Base-by-base conservation (phyloP, 2,888 invertebrate species). In the Philaethria dido region DNA sequence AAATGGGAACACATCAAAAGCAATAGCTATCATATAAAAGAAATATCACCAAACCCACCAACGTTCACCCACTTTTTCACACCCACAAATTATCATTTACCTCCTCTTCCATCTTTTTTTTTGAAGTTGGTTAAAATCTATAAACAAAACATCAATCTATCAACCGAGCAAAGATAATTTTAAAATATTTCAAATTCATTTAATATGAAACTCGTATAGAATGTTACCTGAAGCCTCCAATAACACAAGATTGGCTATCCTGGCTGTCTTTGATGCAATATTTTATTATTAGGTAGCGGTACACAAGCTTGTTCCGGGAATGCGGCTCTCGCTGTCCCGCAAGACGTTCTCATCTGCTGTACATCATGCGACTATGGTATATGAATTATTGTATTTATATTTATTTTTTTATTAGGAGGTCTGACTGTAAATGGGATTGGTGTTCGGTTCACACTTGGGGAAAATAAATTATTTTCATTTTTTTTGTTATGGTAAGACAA, bases 251-350 rank as follows among this genome's bases (percentile, higher is more conserved):
- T 67, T 54, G 62, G 52, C 63, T 57, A 61, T 64, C 67, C 48
- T 48, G 61, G 61, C 64, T 50, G 61, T 69, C 67, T 69, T 67
- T 69, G 69, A 67, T 69, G 64, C 62, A 59, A 68, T 68, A 70
- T 70, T 62, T 65, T 62, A 63, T 65, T 70, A 70, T 68, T 70
- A 68, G 54, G 52, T 68, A 62, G 48, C 61, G 68, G 64, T 63
- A 60, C 55, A 64, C 68, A 52, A 61, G 65, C 62, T 66, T 69
- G 66, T 71, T 71, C 69, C 69, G 59, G 64, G 70, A 70, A 70
- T 70, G 70, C 61, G 61, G 68, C 57, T 63, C 61, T 57, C 22
- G 60, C 62, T 44, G 52, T 63, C 65, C 65, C 70, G 68, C 63
- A 65, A 63, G 67, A 63, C 55, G 39, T 50, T 14, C 13, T 4